Evolutionary conservation across 2,797 vertebrate species (phyloP).

Genomic region (Borostomias antarcticus): DNA sequence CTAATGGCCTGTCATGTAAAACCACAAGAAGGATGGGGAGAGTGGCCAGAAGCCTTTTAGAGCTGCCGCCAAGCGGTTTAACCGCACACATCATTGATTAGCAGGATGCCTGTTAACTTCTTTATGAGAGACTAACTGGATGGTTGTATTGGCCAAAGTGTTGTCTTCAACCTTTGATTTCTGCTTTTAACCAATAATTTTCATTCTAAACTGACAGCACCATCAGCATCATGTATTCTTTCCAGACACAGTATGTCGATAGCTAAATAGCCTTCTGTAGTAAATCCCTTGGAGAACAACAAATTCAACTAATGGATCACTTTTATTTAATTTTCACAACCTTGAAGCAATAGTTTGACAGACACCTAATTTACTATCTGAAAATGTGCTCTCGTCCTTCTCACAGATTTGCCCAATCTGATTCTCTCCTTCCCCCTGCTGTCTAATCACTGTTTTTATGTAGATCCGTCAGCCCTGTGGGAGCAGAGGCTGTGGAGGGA

Average conservation of each 20-base stretch:
- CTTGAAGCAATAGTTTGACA: not conserved
- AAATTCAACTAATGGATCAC: not conserved
- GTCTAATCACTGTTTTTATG: conserved; percentile 7
- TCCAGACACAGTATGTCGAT: not conserved
- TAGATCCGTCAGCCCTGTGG: conserved; percentile 6
- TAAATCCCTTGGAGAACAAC: not conserved
- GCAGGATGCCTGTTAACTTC: not conserved
- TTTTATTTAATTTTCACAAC: not conserved
- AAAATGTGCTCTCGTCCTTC: conserved; percentile 6
- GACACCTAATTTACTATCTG: not conserved
- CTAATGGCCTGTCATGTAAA: conserved; percentile 7
- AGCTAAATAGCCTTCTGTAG: not conserved
- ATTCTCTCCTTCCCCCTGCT: not conserved
- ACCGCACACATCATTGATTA: not conserved
- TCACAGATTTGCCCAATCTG: not conserved
- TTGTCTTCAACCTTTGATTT: not conserved
- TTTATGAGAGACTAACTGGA: not conserved
- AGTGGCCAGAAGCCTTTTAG: not conserved
- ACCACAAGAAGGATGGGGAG: not conserved
- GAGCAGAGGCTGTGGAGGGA: not conserved
- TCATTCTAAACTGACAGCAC: not conserved
- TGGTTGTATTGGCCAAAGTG: not conserved
- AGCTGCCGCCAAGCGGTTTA: not conserved
- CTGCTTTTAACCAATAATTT: not conserved
- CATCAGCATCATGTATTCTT: not conserved